Evolutionary conservation across 2,888 invertebrate genomes (phyloP).

Genomic region (Coenonympha arcania): DNA sequence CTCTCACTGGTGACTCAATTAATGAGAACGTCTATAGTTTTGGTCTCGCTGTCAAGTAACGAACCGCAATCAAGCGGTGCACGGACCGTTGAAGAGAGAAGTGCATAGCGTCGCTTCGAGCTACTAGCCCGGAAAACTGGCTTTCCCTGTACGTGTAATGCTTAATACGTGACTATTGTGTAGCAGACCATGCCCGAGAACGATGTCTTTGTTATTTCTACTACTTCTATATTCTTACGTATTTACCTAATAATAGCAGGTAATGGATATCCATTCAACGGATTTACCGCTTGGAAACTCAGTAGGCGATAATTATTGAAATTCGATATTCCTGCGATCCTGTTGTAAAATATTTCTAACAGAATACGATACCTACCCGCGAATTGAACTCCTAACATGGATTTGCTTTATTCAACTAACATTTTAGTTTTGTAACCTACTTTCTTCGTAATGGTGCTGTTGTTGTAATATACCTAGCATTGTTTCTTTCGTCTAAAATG

Average conservation of each 20-base stretch:
- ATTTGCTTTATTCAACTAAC: too few species aligned
- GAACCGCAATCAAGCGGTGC: conserved; percentile 48
- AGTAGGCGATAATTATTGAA: too few species aligned
- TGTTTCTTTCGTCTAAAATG: not conserved
- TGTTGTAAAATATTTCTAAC: not conserved
- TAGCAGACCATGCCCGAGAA: conserved; percentile 28
- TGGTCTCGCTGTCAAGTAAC: conserved; percentile 14
- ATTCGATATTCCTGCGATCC: not conserved
- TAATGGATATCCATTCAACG: too few species aligned
- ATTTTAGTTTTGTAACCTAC: too few species aligned
- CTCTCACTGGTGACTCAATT: too few species aligned
- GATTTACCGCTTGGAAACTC: too few species aligned
- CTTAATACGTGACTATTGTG: conserved; percentile 31
- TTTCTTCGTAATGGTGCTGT: not conserved
- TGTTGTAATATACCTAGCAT: not conserved
- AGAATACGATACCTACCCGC: not conserved
- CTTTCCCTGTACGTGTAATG: conserved; percentile 51
- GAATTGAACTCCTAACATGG: too few species aligned
- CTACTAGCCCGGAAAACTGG: conserved; percentile 59
- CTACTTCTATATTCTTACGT: too few species aligned
- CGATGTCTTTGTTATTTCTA: conserved; percentile 3
- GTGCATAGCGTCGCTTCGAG: conserved; percentile 55
- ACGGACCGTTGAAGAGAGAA: conserved; percentile 48
- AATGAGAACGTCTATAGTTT: too few species aligned
- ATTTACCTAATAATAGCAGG: too few species aligned